Base-by-base conservation (phyloP, 2,113 vertebrate genomes). In the Zapus hudsonius region DNA sequence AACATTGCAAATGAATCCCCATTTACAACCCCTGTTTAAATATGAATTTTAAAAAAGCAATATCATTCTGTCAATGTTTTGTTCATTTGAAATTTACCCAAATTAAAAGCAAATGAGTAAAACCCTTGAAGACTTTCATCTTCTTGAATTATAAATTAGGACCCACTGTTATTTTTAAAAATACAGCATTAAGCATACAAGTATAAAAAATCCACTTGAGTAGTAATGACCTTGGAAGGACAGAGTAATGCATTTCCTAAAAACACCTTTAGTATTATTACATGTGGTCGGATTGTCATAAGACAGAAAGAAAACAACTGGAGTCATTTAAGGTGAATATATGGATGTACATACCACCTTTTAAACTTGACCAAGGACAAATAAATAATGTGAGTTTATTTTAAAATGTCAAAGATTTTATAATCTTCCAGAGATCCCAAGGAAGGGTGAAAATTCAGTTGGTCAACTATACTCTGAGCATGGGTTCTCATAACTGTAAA, bases 51-150 rank as follows among this genome's bases (percentile, higher is more conserved):
- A n/a, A n/a, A n/a, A 59, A 94, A 74, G 36, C 31, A 44, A 61
- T 13, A 63, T 7, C 31, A 0, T 59, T 86, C 23, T 86, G 87
- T 92, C 59, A 57, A 66, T 44, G 75, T 91, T 85, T 13, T 75
- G 16, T 89, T 95, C n/a, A 40, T 61, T 84, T 91, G 55, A 86
- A 67, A 84, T 70, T 47, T 90, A 76, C 69, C 38, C 93, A 90
- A 84, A 52, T 29, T 67, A 85, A 92, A 92, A 27, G n/a, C 19
- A 83, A 91, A 38, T 52, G 7, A 91, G 63, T 47, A 40, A 75
- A 95, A 80, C n/a, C 44, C 72, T 78, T 67, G 36, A 88, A 25
- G 81, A 75, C 27, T 36, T 25, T 80, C 61, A 61, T 59, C 33
- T 87, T 40, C 33, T 84, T 33, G 12, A 66, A 72, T 79, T 85